Percentiles rank a stretch among this genome's conserved stretches.
Conservation (phyloP, 2,888 invertebrate species). For the Caenorhabditis virilis region DNA sequence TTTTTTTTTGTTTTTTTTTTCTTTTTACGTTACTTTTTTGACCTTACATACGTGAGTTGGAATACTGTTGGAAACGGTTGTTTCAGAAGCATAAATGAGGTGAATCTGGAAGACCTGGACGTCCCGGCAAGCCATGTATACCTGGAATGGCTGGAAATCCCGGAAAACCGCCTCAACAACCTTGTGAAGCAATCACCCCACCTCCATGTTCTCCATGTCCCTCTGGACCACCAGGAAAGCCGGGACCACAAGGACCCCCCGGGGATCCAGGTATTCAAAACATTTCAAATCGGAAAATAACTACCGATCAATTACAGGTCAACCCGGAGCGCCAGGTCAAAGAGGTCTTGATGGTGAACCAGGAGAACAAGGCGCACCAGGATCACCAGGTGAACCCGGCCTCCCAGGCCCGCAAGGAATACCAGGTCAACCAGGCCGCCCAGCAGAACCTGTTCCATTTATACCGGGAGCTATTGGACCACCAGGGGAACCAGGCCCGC, state of each 20-base stretch:
- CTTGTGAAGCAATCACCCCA: conserved; percentile 34
- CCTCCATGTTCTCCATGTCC: conserved; percentile 40
- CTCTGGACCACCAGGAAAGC: conserved; percentile 30
- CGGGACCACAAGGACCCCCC: conserved; percentile 35
- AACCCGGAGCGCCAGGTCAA: conserved; percentile 25
- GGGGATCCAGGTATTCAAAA: conserved; percentile 38
- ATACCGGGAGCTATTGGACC: conserved; percentile 34
- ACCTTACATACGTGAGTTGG: no score
- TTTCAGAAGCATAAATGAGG: no score
- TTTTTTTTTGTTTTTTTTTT: no score
- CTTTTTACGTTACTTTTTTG: no score
- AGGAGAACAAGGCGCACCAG: conserved; percentile 31
- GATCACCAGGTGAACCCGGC: conserved; percentile 35
- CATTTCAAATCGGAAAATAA: no score
- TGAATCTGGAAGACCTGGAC: conserved; percentile 32
- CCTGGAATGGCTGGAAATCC: conserved; percentile 40
- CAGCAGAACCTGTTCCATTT: conserved; percentile 16
- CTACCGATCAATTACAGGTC: no score
- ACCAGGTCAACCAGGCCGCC: conserved; percentile 23
- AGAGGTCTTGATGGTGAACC: conserved; percentile 32
- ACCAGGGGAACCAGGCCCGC: conserved; percentile 34
- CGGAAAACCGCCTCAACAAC: conserved; percentile 36
- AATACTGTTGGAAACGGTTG: no score
- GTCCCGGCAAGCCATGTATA: conserved; percentile 35
- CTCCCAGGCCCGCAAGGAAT: conserved; percentile 25